Evolutionary conservation across 2,888 invertebrate species (phyloP), one percentile per base, ranked within the genome.

Genomic region (Lampropteryx suffumata): DNA sequence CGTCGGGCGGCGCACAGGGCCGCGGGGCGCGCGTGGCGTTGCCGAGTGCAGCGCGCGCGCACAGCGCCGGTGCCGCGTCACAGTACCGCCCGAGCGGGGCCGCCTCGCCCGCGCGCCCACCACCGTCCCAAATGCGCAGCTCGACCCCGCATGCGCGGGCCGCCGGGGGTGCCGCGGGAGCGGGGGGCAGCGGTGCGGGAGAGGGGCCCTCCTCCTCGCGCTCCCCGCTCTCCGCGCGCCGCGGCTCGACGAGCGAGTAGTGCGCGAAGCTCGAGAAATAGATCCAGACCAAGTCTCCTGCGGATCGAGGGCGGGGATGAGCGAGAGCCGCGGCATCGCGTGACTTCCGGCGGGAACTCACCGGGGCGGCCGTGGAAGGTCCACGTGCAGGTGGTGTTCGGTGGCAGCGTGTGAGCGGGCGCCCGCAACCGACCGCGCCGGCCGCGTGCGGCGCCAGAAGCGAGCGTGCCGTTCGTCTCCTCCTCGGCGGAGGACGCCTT

Each of bases 251-350:
- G 55, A 96, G 86, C 57, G 95, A 95, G 71, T 95, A 93, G 66
- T 96, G 95, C 63, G 94, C 95, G 84, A 95, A 97, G 59, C 96
- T 96, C 59, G 95, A 93, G 78, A 97, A 97, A 82, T 95, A 96
- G 62, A 97, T 91, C 97, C 97, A 97, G 48, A 97, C 94, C 55
- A 95, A 92, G 77, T 96, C 96, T 41, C 94, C 92, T 90, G 68
- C 27, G 46, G 29, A 45, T 12, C 13, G 24, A 8, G 10, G 3
- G 12, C 10, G 42, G 13, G 36, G 6, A 35, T 3, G 1, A 85
- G 87, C 92, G 5, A 94, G 92, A 21, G 5, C 3, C 21, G 59
- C 94, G 92, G 14, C 1, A 3, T 27, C 12, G 3, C 1, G 30
- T 2, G 13, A 5, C 21, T 2, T 5, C 3, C 21, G 21, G 21